A percentile compares a stretch with the other conserved stretches of the same genome.
Evolutionary conservation across 2,113 vertebrate genomes (phyloP).

Genomic region (Ahaetulla prasina): DNA sequence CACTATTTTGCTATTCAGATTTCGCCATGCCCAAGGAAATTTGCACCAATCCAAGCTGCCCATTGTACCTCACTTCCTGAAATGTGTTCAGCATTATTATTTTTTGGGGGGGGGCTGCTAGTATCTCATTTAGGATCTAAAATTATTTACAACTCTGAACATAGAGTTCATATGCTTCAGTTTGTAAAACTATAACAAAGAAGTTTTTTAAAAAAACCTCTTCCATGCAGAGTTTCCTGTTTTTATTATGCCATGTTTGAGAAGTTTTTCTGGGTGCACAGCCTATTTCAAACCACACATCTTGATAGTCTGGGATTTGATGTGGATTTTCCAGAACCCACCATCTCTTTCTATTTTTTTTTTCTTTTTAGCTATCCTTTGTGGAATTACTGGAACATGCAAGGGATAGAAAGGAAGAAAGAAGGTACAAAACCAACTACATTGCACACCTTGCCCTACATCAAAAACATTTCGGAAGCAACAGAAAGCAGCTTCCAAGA

Average conservation of each 20-base stretch:
- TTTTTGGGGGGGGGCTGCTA: neutral
- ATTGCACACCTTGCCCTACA: neutral
- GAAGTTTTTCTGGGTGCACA: neutral
- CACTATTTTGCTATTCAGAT: neutral
- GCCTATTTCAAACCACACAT: neutral
- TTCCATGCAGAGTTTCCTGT: neutral
- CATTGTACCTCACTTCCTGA: neutral
- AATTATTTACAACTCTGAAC: neutral
- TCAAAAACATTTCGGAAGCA: neutral
- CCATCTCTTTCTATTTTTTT: neutral
- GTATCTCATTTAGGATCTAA: neutral
- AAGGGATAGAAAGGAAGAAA: neutral
- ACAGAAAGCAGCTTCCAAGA: neutral
- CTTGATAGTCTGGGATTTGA: neutral
- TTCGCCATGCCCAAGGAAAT: neutral
- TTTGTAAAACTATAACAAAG: neutral
- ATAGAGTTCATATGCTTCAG: neutral
- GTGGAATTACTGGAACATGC: neutral
- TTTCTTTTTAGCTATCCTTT: neutral
- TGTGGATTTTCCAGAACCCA: neutral
- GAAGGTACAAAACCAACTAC: neutral
- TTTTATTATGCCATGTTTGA: neutral
- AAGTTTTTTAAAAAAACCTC: neutral
- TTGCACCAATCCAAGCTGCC: neutral
- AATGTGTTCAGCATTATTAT: neutral